Evolutionary conservation across 1,140 invertebrate genomes (phyloP), one percentile per base, ranked within the genome.

Genomic region (Asbolus verrucosus): DNA sequence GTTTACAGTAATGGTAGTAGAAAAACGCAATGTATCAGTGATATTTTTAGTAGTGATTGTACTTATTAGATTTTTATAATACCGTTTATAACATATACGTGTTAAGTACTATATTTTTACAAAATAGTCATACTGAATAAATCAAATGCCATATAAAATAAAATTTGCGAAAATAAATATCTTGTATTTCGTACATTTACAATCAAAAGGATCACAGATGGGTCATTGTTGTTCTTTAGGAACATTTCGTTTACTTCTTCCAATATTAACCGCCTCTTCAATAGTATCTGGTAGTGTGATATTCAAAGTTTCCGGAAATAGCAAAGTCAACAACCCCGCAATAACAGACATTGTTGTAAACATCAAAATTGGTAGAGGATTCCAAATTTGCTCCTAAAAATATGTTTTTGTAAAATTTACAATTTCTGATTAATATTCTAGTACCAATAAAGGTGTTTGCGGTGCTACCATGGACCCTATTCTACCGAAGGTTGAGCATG

Each of bases 401-500:
- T 9, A 68, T 31, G 21, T 8, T 67, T 50, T 21, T 63, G 15
- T 15, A 59, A 59, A 59, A 21, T 31, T 50, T 33, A 1, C 30
- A 14, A 59, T 14, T 11, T 15, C 8, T 11, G 16, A 13, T 14
- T 11, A 1, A 31, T n/a, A 66, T 46, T 65, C 65, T 4, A 27
- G 65, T 72, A 78, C 90, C 81, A 92, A 77, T 61, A 92, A 81
- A 6, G 89, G 88, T 54, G 87, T 87, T 82, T 92, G 88, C 77
- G 91, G 91, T 18, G 91, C 89, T 16, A 91, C 78, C 80, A 92
- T 89, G 16, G 89, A 91, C 5, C 91, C 91, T 67, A 91, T 77
- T 30, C 91, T 82, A 16, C 90, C 91, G 70, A 91, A 84, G 81
- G 92, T 90, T 27, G 91, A 91, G 74, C 89, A 90, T 69, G 83